Evolutionary conservation across 2,113 vertebrate genomes (phyloP), one percentile per base, ranked within the genome.

Genomic region (Charina bottae): DNA sequence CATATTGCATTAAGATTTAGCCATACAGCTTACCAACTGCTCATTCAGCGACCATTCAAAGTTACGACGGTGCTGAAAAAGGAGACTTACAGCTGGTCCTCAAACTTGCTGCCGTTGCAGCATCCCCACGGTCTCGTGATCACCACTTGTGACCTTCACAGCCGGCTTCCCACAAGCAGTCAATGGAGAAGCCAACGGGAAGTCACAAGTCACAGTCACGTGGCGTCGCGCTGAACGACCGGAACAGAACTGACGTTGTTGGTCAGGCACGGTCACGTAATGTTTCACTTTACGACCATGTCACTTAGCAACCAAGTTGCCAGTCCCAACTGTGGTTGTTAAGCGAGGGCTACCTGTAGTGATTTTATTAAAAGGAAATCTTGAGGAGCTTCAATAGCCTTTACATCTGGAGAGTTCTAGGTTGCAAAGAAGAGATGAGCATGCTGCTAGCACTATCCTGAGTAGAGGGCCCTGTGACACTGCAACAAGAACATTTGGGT

Each of bases 51-150:
- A 17, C 64, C 1, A 0, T 33, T 19, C 68, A 19, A 2, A 78
- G 37, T 37, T 1, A 78, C 6, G n/a, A 5, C n/a, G 17, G 2
- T 0, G 6, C 17, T 7, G 64, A 72, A 68, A 33, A 15, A 5
- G 1, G n/a, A n/a, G 13, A 37, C 17, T 37, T 37, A 0, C 13
- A 8, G 6, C 5, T 4, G 2, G 68, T 1, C 15, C 6, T 72
- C 7, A 13, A 37, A 19, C n/a, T 2, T 15, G n/a, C n/a, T 7
- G n/a, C 6, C 5, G 2, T n/a, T n/a, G 62, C 26, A 13, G 62
- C 26, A 11, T 28, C 26, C 62, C 26, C 62, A 13, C 37, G 68
- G n/a, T 10, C 60, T 12, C 2, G 0, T 6, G n/a, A 72, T 6
- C 12, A 0, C 13, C 28, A 0, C n/a, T 72, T 49, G 49, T 7